Conservation (phyloP, 2,797 vertebrate genomes). For the Staurois parvus region DNA sequence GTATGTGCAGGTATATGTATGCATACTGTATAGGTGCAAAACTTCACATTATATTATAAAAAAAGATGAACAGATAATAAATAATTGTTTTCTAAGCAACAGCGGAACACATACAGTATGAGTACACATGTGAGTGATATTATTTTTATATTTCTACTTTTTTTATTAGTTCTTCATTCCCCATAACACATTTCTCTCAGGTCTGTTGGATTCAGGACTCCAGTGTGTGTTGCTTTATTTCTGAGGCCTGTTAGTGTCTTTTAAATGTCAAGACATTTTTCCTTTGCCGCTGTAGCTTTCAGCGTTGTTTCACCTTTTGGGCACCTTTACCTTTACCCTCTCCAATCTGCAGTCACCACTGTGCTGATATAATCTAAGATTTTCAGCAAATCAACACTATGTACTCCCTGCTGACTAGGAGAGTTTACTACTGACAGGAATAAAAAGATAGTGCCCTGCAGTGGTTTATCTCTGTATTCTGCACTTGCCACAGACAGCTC, state of each 20-base stretch:
- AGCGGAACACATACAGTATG: neutral
- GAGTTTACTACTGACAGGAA: slow-evolving; percentile 87
- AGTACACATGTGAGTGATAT: neutral
- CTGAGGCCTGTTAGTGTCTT: slow-evolving; percentile 69
- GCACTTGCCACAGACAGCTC: slow-evolving; percentile 68
- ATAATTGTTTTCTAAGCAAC: too few species aligned
- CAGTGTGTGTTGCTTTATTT: slow-evolving; percentile 50
- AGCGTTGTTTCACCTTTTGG: slow-evolving; percentile 82
- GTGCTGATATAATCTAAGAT: slow-evolving; percentile 85
- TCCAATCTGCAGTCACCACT: slow-evolving; percentile 82
- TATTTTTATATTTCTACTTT: neutral
- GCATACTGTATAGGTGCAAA: too few species aligned
- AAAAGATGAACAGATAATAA: too few species aligned
- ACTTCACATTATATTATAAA: too few species aligned
- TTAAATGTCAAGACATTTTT: slow-evolving; percentile 81
- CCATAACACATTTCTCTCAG: slow-evolving; percentile 13
- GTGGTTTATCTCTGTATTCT: slow-evolving; percentile 73
- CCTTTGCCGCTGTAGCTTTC: slow-evolving; percentile 75
- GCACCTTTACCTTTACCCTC: slow-evolving; percentile 82
- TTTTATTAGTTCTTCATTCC: slow-evolving; percentile 12
- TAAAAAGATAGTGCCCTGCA: slow-evolving; percentile 81
- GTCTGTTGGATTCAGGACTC: slow-evolving; percentile 30
- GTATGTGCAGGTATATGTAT: too few species aligned
- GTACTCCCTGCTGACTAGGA: slow-evolving; percentile 83
- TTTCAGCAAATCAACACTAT: slow-evolving; percentile 87